Percentiles rank a stretch among this genome's conserved stretches.
phyloP scores from a whole-genome alignment of 2,888 invertebrate species.

The Eudemis profundana region DNA sequence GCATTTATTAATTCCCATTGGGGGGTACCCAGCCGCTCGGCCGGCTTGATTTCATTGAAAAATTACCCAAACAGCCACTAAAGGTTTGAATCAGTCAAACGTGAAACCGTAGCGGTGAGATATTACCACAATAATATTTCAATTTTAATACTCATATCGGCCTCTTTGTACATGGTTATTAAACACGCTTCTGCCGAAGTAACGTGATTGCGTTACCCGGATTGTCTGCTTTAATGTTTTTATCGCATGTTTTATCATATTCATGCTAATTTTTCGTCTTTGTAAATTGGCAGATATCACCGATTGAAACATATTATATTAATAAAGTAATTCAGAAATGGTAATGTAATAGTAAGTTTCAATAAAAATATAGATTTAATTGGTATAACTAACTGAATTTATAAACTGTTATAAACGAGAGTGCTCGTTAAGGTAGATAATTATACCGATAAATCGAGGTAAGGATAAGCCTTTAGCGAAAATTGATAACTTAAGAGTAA shows the following conservation, averaged over 20 bases:
- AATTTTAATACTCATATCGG: slow-evolving; percentile 37
- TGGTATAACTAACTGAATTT: too few relatives aligned
- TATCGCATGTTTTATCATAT: slow-evolving; percentile 9
- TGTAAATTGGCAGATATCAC: not conserved
- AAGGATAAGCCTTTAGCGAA: slow-evolving; percentile 21
- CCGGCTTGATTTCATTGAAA: slow-evolving; percentile 42
- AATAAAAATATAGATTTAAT: too few relatives aligned
- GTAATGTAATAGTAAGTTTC: too few relatives aligned
- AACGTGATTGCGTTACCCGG: slow-evolving; percentile 19
- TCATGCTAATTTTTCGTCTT: not conserved
- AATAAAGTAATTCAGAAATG: too few relatives aligned
- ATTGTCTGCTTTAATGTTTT: slow-evolving; percentile 9
- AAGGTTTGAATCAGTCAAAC: slow-evolving; percentile 44
- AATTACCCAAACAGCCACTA: slow-evolving; percentile 42
- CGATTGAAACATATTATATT: too few relatives aligned
- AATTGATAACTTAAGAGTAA: slow-evolving; percentile 31
- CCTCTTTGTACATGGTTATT: slow-evolving; percentile 37
- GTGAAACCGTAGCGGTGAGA: slow-evolving; percentile 35
- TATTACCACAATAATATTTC: slow-evolving; percentile 38
- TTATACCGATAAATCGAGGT: slow-evolving; percentile 2
- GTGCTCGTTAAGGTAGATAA: not conserved
- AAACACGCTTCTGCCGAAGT: slow-evolving; percentile 32
- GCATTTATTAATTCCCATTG: slow-evolving; percentile 55
- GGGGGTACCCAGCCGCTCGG: slow-evolving; percentile 47
- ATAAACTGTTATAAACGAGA: too few relatives aligned